Base-by-base conservation (phyloP, 1,140 invertebrate species). In the Neocloeon triangulifer region DNA sequence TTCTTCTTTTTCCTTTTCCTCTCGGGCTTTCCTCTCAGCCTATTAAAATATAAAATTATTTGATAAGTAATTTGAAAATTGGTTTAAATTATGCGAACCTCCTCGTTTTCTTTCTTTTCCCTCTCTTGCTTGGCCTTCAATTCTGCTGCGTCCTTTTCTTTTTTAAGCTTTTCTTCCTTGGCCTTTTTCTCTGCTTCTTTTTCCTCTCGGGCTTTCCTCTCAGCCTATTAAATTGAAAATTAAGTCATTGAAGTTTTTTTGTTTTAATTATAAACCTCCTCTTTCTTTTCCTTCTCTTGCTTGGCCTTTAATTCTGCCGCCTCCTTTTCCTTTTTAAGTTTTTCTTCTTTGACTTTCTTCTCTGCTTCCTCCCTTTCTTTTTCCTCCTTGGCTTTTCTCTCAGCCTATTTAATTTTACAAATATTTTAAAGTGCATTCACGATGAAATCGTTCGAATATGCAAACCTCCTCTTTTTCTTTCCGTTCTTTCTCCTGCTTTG, bases 141-240 rank as follows among this genome's bases (percentile, higher is more conserved):
- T 32, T 40, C 33, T 14, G 36, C 36, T 29, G 40, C 34, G 33
- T 44, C 37, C 34, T 33, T 32, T 32, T 21, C 20, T 13, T 27
- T 14, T 33, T 14, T 34, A 33, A 37, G 19, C 34, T 7, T 23
- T 30, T 30, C 10, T n/a, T 27, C 19, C 20, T 18, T 3, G 23
- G 19, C 19, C 20, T 32, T 14, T 30, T 30, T 23, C 10, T 20
- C 29, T 16, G 25, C 32, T 40, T 28, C 35, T 21, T 18, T 30
- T 34, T 18, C 3, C n/a, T 27, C n/a, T n/a, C n/a, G n/a, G n/a
- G n/a, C n/a, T n/a, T n/a, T n/a, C n/a, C n/a, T n/a, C n/a, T n/a
- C n/a, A n/a, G n/a, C n/a, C n/a, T n/a, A n/a, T n/a, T n/a, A n/a
- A n/a, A n/a, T n/a, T n/a, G n/a, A n/a, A n/a, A n/a, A n/a, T n/a